phyloP scores from a whole-genome alignment of 2,888 invertebrate species.

The Podotricha telesiphe region DNA sequence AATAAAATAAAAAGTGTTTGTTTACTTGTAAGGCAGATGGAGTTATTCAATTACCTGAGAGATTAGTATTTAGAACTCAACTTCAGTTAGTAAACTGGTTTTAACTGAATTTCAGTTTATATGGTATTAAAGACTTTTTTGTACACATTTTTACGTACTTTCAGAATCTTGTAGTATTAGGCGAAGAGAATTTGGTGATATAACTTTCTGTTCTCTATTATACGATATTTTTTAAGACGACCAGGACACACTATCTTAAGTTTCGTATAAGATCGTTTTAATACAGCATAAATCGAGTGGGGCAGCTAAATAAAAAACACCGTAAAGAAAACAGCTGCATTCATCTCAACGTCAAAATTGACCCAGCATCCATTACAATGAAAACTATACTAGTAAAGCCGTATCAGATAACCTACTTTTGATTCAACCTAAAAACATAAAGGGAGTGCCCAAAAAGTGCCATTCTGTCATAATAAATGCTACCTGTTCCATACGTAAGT shows the following conservation, averaged over 20 bases:
- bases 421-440: slow-evolving; percentile 4
- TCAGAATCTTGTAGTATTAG: neutral
- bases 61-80: neutral
- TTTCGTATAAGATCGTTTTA: too few relatives aligned
- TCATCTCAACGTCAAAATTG: neutral
- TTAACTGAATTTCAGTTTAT: neutral
- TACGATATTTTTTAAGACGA: too few relatives aligned
- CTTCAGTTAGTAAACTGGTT: neutral
- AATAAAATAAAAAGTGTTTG: neutral
- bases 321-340: too few relatives aligned
- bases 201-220: too few relatives aligned
- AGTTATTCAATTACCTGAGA: neutral
- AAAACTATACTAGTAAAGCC: neutral
- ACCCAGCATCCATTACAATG: neutral
- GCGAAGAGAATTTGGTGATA: too few relatives aligned
- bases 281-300: too few relatives aligned
- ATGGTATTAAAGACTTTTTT: neutral
- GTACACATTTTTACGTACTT: neutral
- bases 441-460: slow-evolving; percentile 7
- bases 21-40: neutral
- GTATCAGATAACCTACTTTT: slow-evolving; percentile 3
- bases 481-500: slow-evolving; percentile 30
- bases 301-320: too few relatives aligned
- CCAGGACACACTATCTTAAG: too few relatives aligned
- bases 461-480: slow-evolving; percentile 23